phyloP scores from a whole-genome alignment of 2,797 vertebrate species.

The Cercopithecus diana region DNA sequence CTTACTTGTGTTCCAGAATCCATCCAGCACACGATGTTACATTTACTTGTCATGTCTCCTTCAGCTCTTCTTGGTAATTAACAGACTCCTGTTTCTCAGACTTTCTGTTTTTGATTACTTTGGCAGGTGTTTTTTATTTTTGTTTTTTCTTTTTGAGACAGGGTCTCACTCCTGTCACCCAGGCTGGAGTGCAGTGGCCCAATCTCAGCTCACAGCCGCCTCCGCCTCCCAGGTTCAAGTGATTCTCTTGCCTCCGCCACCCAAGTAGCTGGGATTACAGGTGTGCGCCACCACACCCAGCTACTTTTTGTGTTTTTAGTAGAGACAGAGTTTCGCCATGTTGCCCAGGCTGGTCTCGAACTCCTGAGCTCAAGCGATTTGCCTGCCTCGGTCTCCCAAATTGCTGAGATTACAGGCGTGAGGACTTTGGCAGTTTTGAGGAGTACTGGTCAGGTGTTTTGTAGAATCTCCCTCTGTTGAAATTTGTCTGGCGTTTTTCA shows the following conservation, averaged over 20 bases:
- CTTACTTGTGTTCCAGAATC: background rate
- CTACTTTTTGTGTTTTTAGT: background rate
- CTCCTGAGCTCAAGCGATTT: background rate
- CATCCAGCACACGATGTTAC: accelerated
- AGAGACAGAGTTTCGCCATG: too few relatives aligned
- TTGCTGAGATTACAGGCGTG: background rate
- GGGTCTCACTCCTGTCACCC: background rate
- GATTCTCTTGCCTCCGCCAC: background rate
- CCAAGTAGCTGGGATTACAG: background rate
- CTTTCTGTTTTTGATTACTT: background rate
- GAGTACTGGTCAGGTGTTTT: background rate
- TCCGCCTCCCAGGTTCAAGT: background rate
- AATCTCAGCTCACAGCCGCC: background rate
- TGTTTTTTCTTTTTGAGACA: background rate
- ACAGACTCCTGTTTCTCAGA: background rate
- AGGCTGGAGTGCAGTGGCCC: background rate
- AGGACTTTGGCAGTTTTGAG: background rate
- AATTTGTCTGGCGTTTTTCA: background rate
- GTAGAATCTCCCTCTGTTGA: background rate
- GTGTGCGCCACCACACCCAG: background rate
- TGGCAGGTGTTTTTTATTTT: background rate
- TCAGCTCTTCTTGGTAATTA: background rate
- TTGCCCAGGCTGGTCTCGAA: too few relatives aligned
- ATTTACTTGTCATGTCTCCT: too few relatives aligned
- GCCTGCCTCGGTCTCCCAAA: background rate